A percentile compares a stretch with the other conserved stretches of the same genome.
Conservation (phyloP, 64 coral and sea anemone genomes). For the Montipora cactus region DNA sequence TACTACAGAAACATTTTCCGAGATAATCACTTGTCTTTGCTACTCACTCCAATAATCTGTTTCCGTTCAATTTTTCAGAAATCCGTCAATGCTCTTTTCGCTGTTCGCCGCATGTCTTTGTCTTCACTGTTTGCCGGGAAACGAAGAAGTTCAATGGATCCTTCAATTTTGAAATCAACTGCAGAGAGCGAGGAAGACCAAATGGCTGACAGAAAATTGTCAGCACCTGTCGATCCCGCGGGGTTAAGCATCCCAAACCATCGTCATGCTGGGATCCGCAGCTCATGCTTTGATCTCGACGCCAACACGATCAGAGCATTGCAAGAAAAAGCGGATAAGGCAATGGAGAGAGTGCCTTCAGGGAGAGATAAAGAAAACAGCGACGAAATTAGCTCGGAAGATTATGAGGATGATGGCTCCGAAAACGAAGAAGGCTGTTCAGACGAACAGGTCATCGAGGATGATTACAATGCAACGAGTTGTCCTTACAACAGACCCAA, state of each 20-base stretch:
- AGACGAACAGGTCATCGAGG: not conserved
- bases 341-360: not conserved
- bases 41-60: no score
- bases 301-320: not conserved
- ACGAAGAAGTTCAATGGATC: constrained; percentile 85
- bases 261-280: constrained; percentile 4
- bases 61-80: constrained; percentile 53
- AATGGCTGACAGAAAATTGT: constrained; percentile 33
- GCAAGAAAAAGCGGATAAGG: constrained; percentile 22
- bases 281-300: constrained; percentile 28
- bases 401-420: not conserved
- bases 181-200: not conserved
- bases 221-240: constrained; percentile 40
- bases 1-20: no score
- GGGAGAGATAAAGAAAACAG: not conserved
- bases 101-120: constrained; percentile 84
- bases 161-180: constrained; percentile 10
- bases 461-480: not conserved
- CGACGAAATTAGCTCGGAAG: not conserved
- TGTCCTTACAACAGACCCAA: not conserved
- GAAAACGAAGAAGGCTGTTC: not conserved
- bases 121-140: constrained; percentile 25
- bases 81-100: constrained; percentile 91
- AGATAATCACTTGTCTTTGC: no score
- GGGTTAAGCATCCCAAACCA: not conserved